Percentiles rank a stretch among this genome's conserved stretches.
phyloP scores from a whole-genome alignment of 1,140 invertebrate genomes.

The Wiebesia pumilae region DNA sequence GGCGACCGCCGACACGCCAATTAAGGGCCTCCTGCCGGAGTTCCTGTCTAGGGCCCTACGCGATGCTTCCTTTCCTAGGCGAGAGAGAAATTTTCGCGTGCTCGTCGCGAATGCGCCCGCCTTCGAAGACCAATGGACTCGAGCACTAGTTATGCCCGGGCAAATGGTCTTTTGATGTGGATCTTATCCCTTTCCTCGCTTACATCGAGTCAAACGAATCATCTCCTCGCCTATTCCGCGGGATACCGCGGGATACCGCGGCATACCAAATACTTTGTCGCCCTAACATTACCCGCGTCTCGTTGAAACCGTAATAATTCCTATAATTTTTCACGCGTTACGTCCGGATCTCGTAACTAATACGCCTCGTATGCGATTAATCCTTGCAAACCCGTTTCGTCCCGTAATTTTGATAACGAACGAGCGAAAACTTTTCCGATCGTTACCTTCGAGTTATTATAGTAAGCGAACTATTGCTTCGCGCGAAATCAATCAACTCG shows the following conservation, averaged over 20 bases:
- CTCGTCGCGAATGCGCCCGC: background rate
- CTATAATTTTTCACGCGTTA: background rate
- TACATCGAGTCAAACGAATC: too few species aligned
- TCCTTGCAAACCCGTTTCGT: background rate
- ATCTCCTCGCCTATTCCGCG: too few species aligned
- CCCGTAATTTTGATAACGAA: background rate
- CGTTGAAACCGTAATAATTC: background rate
- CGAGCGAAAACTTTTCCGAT: background rate
- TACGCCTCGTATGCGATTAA: background rate
- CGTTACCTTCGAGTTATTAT: background rate
- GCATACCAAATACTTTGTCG: background rate
- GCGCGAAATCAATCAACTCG: background rate
- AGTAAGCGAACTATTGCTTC: background rate
- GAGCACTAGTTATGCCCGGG: too few species aligned
- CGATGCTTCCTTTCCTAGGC: background rate
- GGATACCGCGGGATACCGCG: too few species aligned
- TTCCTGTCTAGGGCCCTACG: background rate
- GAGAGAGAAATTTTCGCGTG: slow-evolving; percentile 12
- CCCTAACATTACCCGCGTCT: background rate
- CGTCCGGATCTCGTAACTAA: background rate
- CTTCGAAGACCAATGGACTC: too few species aligned
- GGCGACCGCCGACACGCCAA: slow-evolving; percentile 57
- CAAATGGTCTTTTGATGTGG: too few species aligned
- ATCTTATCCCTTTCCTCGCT: too few species aligned
- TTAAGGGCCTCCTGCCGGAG: slow-evolving; percentile 60